phyloP scores from a whole-genome alignment of 1,140 invertebrate species.

The Formica exsecta region DNA sequence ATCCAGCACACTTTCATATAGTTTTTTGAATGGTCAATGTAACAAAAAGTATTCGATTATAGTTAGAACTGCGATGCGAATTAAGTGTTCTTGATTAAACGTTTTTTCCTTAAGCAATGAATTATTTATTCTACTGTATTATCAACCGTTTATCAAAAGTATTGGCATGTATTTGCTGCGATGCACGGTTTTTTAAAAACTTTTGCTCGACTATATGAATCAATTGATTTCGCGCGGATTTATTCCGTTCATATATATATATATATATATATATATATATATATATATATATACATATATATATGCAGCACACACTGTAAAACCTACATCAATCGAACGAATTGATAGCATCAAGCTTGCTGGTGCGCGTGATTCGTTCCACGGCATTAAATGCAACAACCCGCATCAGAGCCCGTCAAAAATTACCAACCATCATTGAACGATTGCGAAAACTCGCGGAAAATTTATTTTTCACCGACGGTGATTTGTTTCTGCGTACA shows the following conservation, averaged over 20 bases:
- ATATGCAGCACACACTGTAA: neutral
- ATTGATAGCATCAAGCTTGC: slow-evolving; percentile 68
- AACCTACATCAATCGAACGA: slow-evolving; percentile 64
- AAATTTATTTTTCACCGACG: slow-evolving; percentile 46
- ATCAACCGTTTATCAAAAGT: slow-evolving; percentile 28
- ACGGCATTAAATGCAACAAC: slow-evolving; percentile 67
- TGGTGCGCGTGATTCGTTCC: slow-evolving; percentile 67
- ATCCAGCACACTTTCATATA: slow-evolving; percentile 44
- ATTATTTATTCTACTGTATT: slow-evolving; percentile 36
- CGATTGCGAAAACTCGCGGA: slow-evolving; percentile 40
- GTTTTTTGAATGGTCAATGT: slow-evolving; percentile 35
- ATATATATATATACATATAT: too few species aligned
- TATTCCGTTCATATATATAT: slow-evolving; percentile 36
- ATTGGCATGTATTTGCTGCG: neutral
- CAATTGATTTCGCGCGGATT: slow-evolving; percentile 62
- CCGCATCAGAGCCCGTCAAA: slow-evolving; percentile 27
- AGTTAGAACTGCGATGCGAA: slow-evolving; percentile 1
- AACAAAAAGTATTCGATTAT: slow-evolving; percentile 21
- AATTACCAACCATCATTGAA: slow-evolving; percentile 47
- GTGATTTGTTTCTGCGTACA: neutral
- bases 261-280: too few species aligned
- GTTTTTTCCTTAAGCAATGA: neutral
- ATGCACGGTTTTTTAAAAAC: slow-evolving; percentile 45
- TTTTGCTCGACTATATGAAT: slow-evolving; percentile 54
- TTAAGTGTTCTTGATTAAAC: slow-evolving; percentile 30